A percentile compares a stretch with the other conserved stretches of the same genome.
Evolutionary conservation across 2,888 invertebrate species (phyloP).

Genomic region (Plagiodera versicolora): DNA sequence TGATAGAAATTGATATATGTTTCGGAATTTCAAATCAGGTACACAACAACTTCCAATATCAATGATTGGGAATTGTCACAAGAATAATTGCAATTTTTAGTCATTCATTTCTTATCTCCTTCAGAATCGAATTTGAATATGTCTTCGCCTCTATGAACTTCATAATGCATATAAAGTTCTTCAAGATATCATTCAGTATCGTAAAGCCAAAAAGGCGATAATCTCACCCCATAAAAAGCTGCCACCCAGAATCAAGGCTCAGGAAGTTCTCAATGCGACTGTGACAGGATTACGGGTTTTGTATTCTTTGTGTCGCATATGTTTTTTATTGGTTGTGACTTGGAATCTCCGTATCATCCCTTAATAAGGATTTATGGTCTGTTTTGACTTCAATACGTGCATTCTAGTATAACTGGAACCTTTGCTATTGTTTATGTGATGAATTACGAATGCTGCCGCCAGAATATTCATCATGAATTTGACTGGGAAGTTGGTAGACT

Average conservation of each 20-base stretch:
- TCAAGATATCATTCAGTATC: neutral
- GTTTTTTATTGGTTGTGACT: conserved; percentile 50
- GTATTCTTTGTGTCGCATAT: conserved; percentile 43
- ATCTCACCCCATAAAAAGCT: conserved; percentile 12
- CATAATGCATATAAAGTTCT: too few relatives aligned
- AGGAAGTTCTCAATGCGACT: neutral
- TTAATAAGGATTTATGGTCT: conserved; percentile 53
- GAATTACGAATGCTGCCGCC: neutral
- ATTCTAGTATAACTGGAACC: conserved; percentile 35
- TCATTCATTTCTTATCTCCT: too few relatives aligned
- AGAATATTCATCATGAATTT: too few relatives aligned
- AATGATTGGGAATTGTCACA: too few relatives aligned
- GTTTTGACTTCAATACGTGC: conserved; percentile 51
- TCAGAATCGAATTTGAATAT: too few relatives aligned
- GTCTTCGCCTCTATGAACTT: too few relatives aligned
- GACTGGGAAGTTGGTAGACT: too few relatives aligned
- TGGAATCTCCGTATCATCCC: conserved; percentile 46
- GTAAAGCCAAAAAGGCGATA: neutral
- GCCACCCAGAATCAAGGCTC: conserved; percentile 30
- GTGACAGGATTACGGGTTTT: conserved; percentile 41
- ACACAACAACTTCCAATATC: too few relatives aligned
- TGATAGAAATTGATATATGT: too few relatives aligned
- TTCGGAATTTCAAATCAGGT: too few relatives aligned
- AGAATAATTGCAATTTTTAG: too few relatives aligned
- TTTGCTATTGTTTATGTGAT: neutral